Evolutionary conservation across 2,888 invertebrate species (phyloP).

Genomic region (Bembecia ichneumoniformis): DNA sequence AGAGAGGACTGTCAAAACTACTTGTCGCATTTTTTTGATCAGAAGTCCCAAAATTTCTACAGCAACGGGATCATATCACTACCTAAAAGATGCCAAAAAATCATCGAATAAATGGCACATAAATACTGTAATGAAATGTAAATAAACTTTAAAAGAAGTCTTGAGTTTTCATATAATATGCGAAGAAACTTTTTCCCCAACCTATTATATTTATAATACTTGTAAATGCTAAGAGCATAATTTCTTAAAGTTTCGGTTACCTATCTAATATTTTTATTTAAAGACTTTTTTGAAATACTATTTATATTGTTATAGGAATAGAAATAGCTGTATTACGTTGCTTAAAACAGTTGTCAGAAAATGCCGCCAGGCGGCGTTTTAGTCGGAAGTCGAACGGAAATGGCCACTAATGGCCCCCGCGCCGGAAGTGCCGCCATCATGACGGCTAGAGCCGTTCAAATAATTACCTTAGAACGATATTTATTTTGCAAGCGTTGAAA

Average conservation of each 20-base stretch:
- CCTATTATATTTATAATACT: not conserved
- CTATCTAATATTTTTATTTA: no score
- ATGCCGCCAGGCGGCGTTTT: slow-evolving; percentile 31
- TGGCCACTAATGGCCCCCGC: slow-evolving; percentile 66
- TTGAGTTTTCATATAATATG: no score
- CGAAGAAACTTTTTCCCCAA: no score
- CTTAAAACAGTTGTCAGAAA: slow-evolving; percentile 3
- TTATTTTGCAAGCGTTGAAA: slow-evolving; percentile 7
- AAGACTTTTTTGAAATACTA: no score
- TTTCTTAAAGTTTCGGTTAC: not conserved
- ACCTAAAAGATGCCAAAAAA: no score
- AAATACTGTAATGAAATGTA: no score
- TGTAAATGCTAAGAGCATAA: not conserved
- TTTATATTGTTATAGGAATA: not conserved
- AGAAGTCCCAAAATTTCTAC: no score
- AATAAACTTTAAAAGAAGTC: no score
- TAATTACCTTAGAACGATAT: slow-evolving; percentile 42
- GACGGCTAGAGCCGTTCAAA: slow-evolving; percentile 58
- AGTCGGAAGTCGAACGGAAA: slow-evolving; percentile 61
- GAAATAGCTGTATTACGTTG: not conserved
- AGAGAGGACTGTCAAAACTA: no score
- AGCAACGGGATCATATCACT: no score
- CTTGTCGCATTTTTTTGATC: no score
- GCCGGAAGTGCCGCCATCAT: slow-evolving; percentile 64
- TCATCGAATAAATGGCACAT: no score